Conservation (phyloP, 2,888 invertebrate species). For the Branchipolynoe longqiensis region DNA sequence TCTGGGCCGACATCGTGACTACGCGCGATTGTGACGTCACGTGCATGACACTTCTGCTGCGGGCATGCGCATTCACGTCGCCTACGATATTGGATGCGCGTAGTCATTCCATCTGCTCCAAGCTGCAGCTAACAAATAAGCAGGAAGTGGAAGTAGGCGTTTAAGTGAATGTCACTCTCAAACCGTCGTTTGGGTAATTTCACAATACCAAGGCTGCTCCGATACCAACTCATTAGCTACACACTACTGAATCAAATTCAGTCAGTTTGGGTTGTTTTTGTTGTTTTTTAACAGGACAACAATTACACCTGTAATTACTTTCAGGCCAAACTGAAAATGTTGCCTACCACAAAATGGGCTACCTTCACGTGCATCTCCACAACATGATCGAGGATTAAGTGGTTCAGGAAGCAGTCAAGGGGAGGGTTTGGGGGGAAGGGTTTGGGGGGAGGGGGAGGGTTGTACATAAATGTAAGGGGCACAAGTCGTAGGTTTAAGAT, state of each 20-base stretch:
- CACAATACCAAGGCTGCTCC: too few relatives aligned
- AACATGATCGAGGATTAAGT: not conserved
- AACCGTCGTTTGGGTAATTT: too few relatives aligned
- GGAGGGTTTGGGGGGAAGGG: not conserved
- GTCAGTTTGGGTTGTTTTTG: too few relatives aligned
- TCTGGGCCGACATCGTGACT: slow-evolving; percentile 9
- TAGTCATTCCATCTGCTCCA: not conserved
- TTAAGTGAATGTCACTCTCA: not conserved
- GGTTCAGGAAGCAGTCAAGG: too few relatives aligned
- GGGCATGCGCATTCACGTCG: not conserved
- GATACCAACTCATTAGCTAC: too few relatives aligned
- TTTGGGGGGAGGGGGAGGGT: not conserved
- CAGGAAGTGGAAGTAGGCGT: too few relatives aligned
- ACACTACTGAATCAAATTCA: too few relatives aligned
- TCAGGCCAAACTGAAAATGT: not conserved
- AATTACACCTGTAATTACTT: too few relatives aligned
- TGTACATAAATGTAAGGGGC: too few relatives aligned
- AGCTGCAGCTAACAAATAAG: not conserved
- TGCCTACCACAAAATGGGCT: not conserved
- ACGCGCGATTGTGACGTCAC: slow-evolving; percentile 6
- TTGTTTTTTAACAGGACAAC: too few relatives aligned
- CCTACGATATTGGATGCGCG: not conserved
- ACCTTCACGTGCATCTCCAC: too few relatives aligned
- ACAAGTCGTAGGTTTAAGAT: slow-evolving; percentile 18
- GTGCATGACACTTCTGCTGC: slow-evolving; percentile 13